phyloP scores from a whole-genome alignment of 2,797 vertebrate genomes.

The Macropus fuliginosus region DNA sequence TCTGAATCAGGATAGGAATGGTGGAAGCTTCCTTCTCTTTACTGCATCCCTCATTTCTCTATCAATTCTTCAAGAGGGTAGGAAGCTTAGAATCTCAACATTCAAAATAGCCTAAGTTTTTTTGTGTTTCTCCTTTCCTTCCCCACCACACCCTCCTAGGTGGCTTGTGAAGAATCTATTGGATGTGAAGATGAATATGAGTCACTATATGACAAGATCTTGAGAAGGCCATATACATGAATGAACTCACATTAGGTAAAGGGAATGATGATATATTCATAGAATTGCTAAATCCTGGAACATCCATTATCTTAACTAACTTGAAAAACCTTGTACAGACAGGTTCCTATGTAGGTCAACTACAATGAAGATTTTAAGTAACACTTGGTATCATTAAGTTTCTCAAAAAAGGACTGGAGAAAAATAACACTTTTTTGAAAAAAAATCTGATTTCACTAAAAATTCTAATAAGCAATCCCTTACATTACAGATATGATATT shows the following conservation, averaged over 20 bases:
- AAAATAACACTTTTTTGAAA: neutral
- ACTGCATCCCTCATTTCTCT: conserved; percentile 15
- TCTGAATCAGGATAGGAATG: neutral
- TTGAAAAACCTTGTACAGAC: conserved; percentile 35
- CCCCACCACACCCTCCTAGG: conserved; percentile 4
- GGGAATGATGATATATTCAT: neutral
- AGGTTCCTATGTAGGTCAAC: conserved; percentile 12
- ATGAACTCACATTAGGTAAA: neutral
- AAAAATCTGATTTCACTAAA: neutral
- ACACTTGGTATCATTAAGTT: neutral
- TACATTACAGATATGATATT: neutral
- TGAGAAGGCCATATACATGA: neutral
- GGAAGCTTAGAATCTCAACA: neutral
- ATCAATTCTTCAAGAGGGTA: neutral
- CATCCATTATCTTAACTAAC: neutral
- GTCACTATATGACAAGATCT: conserved; percentile 6
- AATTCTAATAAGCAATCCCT: neutral
- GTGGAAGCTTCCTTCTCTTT: conserved; percentile 4
- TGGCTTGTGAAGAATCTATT: conserved; percentile 19
- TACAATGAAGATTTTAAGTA: neutral
- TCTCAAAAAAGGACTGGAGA: conserved; percentile 20
- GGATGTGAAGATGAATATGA: neutral
- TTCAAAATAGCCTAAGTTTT: conserved; percentile 12
- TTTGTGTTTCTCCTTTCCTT: conserved; percentile 26
- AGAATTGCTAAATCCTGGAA: neutral